Evolutionary conservation across 2,888 invertebrate genomes (phyloP).

Genomic region (Tipula unca): DNA sequence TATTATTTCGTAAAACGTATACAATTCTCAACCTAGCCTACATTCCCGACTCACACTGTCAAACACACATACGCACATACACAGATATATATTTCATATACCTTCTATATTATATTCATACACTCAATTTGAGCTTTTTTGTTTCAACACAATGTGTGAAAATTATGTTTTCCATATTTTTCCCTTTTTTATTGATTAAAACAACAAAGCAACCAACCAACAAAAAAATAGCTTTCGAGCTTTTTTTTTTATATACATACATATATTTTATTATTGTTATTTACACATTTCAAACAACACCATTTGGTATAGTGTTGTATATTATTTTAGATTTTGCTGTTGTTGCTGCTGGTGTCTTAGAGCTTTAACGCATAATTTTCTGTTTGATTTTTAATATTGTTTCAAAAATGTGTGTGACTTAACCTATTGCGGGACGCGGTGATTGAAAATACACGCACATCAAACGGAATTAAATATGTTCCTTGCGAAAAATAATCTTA

Average conservation of each 20-base stretch:
- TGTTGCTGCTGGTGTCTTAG: neutral
- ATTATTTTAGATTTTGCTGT: neutral
- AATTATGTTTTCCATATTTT: conserved; percentile 8
- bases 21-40: neutral
- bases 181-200: neutral
- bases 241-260: neutral
- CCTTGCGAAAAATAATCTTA: no score
- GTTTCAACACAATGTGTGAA: neutral
- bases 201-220: neutral
- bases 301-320: neutral
- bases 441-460: no score
- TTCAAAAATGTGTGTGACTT: neutral
- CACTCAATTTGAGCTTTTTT: neutral
- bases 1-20: neutral
- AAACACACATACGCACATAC: neutral
- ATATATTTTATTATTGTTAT: neutral
- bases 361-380: neutral
- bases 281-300: conserved; percentile 2
- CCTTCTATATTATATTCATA: neutral
- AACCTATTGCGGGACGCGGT: neutral
- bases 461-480: no score
- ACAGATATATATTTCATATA: neutral
- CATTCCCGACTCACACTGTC: neutral
- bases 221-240: neutral
- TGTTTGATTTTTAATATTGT: conserved; percentile 14